These are phyloP conservation scores for Patella vulgata DNA, from an alignment of 1,140 invertebrate species.

Conservation along the genomic window DNA sequence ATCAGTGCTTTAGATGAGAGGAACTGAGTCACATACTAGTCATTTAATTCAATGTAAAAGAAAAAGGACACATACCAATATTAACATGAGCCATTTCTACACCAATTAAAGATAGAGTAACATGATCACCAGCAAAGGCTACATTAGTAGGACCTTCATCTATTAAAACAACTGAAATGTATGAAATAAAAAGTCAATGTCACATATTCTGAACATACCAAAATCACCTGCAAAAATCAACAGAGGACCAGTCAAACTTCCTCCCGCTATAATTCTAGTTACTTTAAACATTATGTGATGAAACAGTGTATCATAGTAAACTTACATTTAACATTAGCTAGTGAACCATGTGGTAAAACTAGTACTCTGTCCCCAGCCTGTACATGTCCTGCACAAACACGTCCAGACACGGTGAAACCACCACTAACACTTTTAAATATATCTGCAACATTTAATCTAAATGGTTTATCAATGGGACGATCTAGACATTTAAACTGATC, in stretches of 20 bases:
- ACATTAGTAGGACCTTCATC: conserved; percentile 77
- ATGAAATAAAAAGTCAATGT: conserved; percentile 23
- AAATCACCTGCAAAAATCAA: too few species aligned
- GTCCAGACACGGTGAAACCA: conserved; percentile 84
- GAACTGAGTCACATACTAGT: too few species aligned
- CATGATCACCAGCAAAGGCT: conserved; percentile 96
- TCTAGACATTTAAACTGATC: conserved; percentile 68
- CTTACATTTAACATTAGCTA: conserved; percentile 62
- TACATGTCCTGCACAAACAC: conserved; percentile 90
- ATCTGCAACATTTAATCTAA: conserved; percentile 90
- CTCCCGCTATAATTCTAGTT: too few species aligned
- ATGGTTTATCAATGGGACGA: conserved; percentile 86
- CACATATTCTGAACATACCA: too few species aligned
- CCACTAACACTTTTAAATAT: conserved; percentile 90
- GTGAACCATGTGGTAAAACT: conserved; percentile 78
- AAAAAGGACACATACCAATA: conserved; percentile 75
- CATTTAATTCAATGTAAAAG: too few species aligned
- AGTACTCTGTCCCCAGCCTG: conserved; percentile 87
- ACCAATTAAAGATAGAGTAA: conserved; percentile 82
- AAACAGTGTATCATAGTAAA: too few species aligned
- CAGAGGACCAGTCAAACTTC: too few species aligned
- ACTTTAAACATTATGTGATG: too few species aligned
- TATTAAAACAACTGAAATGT: conserved; percentile 72
- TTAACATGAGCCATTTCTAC: conserved; percentile 78
- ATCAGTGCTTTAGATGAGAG: too few species aligned